Evolutionary conservation across 2,113 vertebrate species (phyloP).

Genomic region (Austrofundulus limnaeus): DNA sequence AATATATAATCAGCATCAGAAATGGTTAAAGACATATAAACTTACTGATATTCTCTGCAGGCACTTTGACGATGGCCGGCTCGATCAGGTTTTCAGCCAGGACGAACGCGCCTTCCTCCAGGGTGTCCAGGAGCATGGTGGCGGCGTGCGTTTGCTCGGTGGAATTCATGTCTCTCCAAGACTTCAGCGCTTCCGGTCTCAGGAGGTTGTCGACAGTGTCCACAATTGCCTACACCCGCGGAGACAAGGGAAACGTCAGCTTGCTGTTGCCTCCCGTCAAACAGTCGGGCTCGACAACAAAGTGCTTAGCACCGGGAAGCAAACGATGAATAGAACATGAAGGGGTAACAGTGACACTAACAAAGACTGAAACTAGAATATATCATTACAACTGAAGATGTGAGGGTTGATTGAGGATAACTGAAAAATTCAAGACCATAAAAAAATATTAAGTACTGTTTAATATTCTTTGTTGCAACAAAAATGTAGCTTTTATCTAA

Average conservation of each 20-base stretch:
- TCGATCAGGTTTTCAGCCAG: constrained; percentile 97
- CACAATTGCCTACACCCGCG: constrained; percentile 92
- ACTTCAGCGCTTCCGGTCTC: constrained; percentile 93
- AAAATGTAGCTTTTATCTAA: constrained; percentile 22
- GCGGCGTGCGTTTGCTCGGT: constrained; percentile 95
- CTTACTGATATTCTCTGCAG: constrained; percentile 97
- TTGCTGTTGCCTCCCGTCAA: constrained; percentile 36
- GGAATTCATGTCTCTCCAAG: constrained; percentile 98
- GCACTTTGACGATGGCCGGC: constrained; percentile 95
- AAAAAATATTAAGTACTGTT: constrained; percentile 35
- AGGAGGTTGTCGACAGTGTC: constrained; percentile 99
- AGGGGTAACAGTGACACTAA: constrained; percentile 54
- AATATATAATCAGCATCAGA: constrained; percentile 10
- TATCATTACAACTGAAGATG: constrained; percentile 30
- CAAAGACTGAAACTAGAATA: constrained; percentile 36
- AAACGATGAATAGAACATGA: constrained; percentile 62
- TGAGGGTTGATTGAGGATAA: constrained; percentile 25
- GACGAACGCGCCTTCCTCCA: constrained; percentile 98
- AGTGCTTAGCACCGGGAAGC: constrained; percentile 35
- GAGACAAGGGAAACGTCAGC: constrained; percentile 74
- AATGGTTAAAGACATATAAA: constrained; percentile 30
- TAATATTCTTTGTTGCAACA: constrained; percentile 34
- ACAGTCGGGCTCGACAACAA: constrained; percentile 55
- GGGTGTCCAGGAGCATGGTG: constrained; percentile 95
- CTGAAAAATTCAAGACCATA: constrained; percentile 56